These are phyloP conservation scores for Empis livida DNA, from an alignment of 2,888 invertebrate species.

Conservation along the genomic window DNA sequence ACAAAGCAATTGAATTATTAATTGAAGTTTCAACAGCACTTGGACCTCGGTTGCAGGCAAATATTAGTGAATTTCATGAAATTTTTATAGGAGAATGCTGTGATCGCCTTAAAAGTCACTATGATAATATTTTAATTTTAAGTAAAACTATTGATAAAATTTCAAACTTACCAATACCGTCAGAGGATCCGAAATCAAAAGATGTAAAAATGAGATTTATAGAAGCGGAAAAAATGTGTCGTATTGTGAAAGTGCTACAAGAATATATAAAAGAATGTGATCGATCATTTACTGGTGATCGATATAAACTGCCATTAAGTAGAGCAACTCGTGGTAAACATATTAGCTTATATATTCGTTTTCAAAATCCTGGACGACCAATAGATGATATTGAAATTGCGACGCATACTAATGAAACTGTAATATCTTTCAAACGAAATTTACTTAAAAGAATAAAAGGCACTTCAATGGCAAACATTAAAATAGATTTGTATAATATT, in stretches of 20 bases:
- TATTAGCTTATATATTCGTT: constrained; percentile 70
- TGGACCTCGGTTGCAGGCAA: constrained; percentile 70
- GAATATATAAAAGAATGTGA: constrained; percentile 95
- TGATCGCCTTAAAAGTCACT: constrained; percentile 74
- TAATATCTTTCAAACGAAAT: constrained; percentile 70
- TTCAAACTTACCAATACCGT: constrained; percentile 14
- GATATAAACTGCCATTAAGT: constrained; percentile 71
- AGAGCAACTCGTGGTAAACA: constrained; percentile 86
- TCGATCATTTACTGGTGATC: constrained; percentile 72
- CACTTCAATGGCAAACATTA: constrained; percentile 56
- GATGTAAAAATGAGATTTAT: constrained; percentile 30
- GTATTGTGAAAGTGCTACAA: constrained; percentile 85
- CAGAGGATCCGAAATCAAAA: constrained; percentile 22
- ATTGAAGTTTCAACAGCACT: constrained; percentile 90
- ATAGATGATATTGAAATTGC: constrained; percentile 85
- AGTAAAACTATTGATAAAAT: constrained; percentile 24
- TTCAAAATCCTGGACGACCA: constrained; percentile 76
- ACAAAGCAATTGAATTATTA: constrained; percentile 78
- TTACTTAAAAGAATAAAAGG: constrained; percentile 44
- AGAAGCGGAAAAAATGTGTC: constrained; percentile 77
- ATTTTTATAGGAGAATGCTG: constrained; percentile 86
- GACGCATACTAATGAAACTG: constrained; percentile 89
- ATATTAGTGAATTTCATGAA: constrained; percentile 74
- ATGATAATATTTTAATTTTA: constrained; percentile 58
- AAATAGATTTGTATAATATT: constrained; percentile 72